phyloP scores from a whole-genome alignment of 2,113 vertebrate species.

The Perca fluviatilis region DNA sequence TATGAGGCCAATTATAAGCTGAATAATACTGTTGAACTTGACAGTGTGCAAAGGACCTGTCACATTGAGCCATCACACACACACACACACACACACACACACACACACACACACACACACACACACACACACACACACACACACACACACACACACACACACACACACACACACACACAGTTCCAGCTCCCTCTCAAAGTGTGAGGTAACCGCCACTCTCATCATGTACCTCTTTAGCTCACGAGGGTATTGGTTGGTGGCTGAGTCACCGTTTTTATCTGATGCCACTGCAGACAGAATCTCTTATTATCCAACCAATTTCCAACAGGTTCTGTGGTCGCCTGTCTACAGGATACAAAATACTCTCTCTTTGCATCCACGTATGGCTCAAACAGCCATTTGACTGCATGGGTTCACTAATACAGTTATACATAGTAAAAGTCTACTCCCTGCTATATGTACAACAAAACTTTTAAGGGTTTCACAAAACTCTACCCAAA shows the following conservation, averaged over 20 bases:
- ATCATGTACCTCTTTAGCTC: constrained; percentile 44
- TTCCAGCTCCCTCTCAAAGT: constrained; percentile 16
- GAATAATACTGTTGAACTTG: constrained; percentile 17
- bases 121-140: neutral
- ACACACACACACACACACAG: constrained; percentile 12
- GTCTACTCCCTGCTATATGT: neutral
- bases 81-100: neutral
- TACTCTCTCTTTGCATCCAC: neutral
- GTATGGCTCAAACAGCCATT: neutral
- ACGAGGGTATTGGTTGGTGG: constrained; percentile 20
- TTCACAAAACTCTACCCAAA: neutral
- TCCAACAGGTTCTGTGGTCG: constrained; percentile 1
- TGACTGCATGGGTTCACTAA: neutral
- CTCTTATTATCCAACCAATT: constrained; percentile 40
- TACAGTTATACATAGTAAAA: neutral
- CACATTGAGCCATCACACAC: constrained; percentile 8
- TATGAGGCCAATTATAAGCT: constrained; percentile 24
- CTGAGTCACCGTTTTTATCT: constrained; percentile 66
- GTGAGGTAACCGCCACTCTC: constrained; percentile 21
- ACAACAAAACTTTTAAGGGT: neutral
- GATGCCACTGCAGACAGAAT: constrained; percentile 65
- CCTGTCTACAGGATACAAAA: neutral
- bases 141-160: constrained; percentile 15
- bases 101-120: constrained; percentile 1
- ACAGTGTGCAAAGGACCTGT: constrained; percentile 28